phyloP scores from a whole-genome alignment of 2,113 vertebrate genomes.

The Garra rufa region DNA sequence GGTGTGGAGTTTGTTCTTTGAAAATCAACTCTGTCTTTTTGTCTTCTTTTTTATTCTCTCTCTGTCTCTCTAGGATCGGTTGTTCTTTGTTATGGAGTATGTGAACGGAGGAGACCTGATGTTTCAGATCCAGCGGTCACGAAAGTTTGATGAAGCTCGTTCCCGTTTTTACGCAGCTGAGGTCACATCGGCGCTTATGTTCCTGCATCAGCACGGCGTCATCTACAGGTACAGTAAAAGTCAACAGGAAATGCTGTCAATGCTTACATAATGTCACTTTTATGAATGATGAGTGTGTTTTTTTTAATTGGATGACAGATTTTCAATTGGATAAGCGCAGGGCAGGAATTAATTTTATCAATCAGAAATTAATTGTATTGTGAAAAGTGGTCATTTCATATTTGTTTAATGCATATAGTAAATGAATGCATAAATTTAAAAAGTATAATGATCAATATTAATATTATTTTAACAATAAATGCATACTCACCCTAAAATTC shows the following conservation, averaged over 20 bases:
- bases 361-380: neutral
- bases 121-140: slow-evolving; percentile 98
- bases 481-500: neutral
- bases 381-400: neutral
- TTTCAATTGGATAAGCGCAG: neutral
- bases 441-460: too few relatives aligned
- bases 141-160: slow-evolving; percentile 96
- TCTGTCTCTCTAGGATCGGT: slow-evolving; percentile 92
- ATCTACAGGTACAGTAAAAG: slow-evolving; percentile 89
- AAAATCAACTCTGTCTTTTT: neutral
- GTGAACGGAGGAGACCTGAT: slow-evolving; percentile 98
- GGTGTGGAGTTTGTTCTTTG: neutral
- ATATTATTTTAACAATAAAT: too few relatives aligned
- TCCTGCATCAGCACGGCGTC: slow-evolving; percentile 96
- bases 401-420: too few relatives aligned
- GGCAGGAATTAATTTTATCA: neutral
- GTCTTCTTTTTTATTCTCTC: slow-evolving; percentile 11
- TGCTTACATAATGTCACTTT: neutral
- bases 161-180: slow-evolving; percentile 98
- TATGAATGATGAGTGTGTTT: neutral
- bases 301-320: neutral
- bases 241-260: neutral
- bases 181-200: slow-evolving; percentile 98
- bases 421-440: too few relatives aligned
- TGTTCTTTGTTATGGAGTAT: slow-evolving; percentile 99